Evolutionary conservation across 2,113 vertebrate species (phyloP), one percentile per base, ranked within the genome.

Genomic region (Engystomops pustulosus): DNA sequence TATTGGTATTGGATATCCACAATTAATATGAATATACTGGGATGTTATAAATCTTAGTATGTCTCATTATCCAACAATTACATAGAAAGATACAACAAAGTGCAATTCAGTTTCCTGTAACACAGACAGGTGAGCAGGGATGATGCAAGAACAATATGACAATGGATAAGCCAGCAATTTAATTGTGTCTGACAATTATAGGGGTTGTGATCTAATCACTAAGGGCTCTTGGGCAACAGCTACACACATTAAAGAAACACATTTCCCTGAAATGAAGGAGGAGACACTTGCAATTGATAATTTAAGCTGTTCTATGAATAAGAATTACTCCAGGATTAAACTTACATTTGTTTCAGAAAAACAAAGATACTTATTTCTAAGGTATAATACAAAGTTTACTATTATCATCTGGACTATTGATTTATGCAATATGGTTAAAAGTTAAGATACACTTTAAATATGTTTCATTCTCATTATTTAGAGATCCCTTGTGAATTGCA

Each of bases 161-260:
- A 83, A 87, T 80, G 78, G 83, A 85, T 12, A 45, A 3, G 17
- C 9, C 75, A 12, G 18, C 8, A 3, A 72, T 62, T 18, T 36
- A 84, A 86, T 86, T 68, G 27, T 44, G 78, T 62, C 14, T 84
- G 0, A 53, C 30, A 85, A 79, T 79, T 79, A 85, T 58, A 85
- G 60, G 72, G 75, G 62, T 49, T 45, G 83, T 38, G 0, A 0
- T 34, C 74, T 49, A 74, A 41, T 80, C 25, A 47, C 77, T 49
- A 0, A 12, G 9, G 18, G 58, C 47, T 18, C 2, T 38, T 41
- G 65, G 36, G 58, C 45, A 83, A 30, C n/a, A 49, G 60, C 23
- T 51, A 45, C 53, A 68, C 30, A 27, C 6, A 38, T 55, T 30
- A 18, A 84, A 81, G 34, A 79, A 67, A 36, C 17, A 60, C 32